Evolutionary conservation across 2,888 invertebrate genomes (phyloP), one percentile per base, ranked within the genome.

Genomic region (Drosophila tanythrix): DNA sequence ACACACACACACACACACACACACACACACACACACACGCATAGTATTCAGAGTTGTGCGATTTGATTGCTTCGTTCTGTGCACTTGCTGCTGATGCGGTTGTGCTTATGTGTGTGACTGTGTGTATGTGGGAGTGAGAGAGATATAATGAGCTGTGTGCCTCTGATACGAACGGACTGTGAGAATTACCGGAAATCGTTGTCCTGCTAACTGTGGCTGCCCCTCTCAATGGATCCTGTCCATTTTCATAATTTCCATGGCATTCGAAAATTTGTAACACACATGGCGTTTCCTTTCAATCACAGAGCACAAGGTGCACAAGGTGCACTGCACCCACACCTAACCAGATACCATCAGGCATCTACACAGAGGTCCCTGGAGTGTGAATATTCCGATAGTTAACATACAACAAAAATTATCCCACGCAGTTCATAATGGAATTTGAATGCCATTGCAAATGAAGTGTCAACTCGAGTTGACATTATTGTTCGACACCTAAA

Each of bases 111-210:
- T 36, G 36, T 36, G 55, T 33, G 18, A 18, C 25, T 13, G 15
- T 29, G 35, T 11, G 25, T 8, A 58, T 13, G 36, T 27, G 36
- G 43, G 53, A 38, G 62, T 43, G 40, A 35, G 64, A 57, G 7
- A 52, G 51, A 36, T 31, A 38, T 21, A 56, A 36, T 55, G 35
- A 64, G 50, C 36, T 13, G 25, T 59, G 25, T 29, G 38, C 40
- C 6, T 55, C 61, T 74, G 70, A 71, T 78, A 70, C 57, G 13
- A 38, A 67, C 36, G 74, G 65, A 69, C 76, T 74, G 83, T 88
- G 88, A 70, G 83, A 86, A 88, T 62, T 59, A 76, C 86, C 86
- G 89, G 86, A 87, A 87, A 87, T 79, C 88, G 76, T 43, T 79
- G 65, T 43, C 50, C 73, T 65, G 43, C 63, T 61, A 58, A 13